Evolutionary conservation across 2,888 invertebrate genomes (phyloP).

Genomic region (Mythimna loreyi): DNA sequence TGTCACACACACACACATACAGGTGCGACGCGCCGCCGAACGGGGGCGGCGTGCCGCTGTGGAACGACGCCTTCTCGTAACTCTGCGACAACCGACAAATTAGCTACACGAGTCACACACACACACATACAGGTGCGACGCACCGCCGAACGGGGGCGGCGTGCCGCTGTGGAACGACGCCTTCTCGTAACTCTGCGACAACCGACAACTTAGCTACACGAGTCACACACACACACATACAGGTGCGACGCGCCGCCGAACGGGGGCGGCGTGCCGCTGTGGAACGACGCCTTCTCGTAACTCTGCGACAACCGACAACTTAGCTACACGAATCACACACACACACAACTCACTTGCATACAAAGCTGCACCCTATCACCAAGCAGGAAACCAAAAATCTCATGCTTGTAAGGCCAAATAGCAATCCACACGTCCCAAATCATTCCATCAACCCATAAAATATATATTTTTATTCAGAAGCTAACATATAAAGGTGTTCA

Average conservation of each 20-base stretch:
- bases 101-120: constrained; percentile 1
- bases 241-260: constrained; percentile 8
- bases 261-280: constrained; percentile 10
- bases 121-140: constrained; percentile 4
- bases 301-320: constrained; percentile 23
- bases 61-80: constrained; percentile 9
- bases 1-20: constrained; percentile 3
- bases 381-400: background rate
- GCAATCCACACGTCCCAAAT: background rate
- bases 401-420: constrained; percentile 4
- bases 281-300: constrained; percentile 22
- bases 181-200: constrained; percentile 12
- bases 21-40: constrained; percentile 4
- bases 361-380: constrained; percentile 6
- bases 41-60: constrained; percentile 7
- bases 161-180: constrained; percentile 6
- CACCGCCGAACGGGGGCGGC: background rate
- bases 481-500: background rate
- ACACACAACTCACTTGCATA: background rate
- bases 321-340: background rate
- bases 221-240: constrained; percentile 15
- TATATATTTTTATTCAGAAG: background rate
- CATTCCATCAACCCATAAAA: constrained; percentile 5
- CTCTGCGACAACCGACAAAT: constrained; percentile 2
- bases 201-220: constrained; percentile 16